phyloP scores from a whole-genome alignment of 2,888 invertebrate species.

The Mythimna pallens region DNA sequence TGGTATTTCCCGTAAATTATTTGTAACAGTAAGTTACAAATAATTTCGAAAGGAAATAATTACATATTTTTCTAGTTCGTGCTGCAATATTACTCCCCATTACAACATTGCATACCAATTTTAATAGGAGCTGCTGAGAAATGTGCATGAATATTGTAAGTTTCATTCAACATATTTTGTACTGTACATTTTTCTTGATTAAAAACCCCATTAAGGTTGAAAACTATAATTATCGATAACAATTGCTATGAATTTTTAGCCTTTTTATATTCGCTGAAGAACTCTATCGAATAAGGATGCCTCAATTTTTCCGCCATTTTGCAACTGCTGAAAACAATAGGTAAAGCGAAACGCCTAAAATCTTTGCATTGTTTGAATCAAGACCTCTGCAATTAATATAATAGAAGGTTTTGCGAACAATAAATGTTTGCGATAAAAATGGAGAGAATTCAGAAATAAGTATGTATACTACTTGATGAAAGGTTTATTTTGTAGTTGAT shows the following conservation, averaged over 20 bases:
- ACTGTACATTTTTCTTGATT: constrained; percentile 6
- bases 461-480: neutral
- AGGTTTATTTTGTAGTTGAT: neutral
- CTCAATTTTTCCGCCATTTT: constrained; percentile 53
- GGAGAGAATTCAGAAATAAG: neutral
- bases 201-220: neutral
- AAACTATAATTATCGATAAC: constrained; percentile 28
- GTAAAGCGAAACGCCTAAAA: constrained; percentile 55
- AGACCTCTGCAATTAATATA: constrained; percentile 48
- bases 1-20: neutral
- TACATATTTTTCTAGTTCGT: neutral
- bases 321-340: constrained; percentile 60
- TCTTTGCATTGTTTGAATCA: constrained; percentile 62
- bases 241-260: constrained; percentile 14
- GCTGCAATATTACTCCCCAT: constrained; percentile 8
- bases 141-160: neutral
- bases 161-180: neutral
- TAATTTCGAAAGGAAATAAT: neutral
- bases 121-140: constrained; percentile 5
- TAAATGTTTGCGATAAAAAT: constrained; percentile 17
- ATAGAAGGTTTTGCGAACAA: constrained; percentile 52
- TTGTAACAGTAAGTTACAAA: too few species aligned
- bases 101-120: constrained; percentile 12
- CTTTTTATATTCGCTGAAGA: constrained; percentile 15
- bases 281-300: constrained; percentile 43